phyloP scores from a whole-genome alignment of 2,797 vertebrate genomes.

The Hemitrygon akajei region DNA sequence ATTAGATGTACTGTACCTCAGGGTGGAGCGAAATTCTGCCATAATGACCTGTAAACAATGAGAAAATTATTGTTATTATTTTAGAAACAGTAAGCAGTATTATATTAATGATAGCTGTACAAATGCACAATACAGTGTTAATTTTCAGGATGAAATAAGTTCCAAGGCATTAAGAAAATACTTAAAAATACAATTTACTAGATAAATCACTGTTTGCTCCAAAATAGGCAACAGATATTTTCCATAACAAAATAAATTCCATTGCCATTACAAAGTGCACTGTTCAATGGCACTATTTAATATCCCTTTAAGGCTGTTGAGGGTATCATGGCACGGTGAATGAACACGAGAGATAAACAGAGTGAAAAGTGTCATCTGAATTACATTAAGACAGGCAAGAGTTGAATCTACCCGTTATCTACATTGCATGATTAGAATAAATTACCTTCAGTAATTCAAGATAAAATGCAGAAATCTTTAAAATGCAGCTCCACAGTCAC shows the following conservation, averaged over 20 bases:
- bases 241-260: background rate
- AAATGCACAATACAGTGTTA: too few relatives aligned
- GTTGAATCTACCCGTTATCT: background rate
- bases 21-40: background rate
- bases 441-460: background rate
- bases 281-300: background rate
- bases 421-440: constrained; percentile 16
- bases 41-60: constrained; percentile 26
- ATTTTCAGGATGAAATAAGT: too few relatives aligned
- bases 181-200: background rate
- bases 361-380: background rate
- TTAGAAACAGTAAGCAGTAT: too few relatives aligned
- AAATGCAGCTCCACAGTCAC: background rate
- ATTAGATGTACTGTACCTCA: constrained; percentile 21
- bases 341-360: background rate
- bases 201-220: background rate
- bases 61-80: background rate
- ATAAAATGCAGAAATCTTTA: background rate
- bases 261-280: background rate
- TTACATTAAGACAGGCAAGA: background rate
- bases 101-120: too few relatives aligned
- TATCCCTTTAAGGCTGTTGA: background rate
- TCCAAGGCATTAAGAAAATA: background rate
- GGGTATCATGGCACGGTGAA: background rate
- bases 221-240: background rate